These are phyloP conservation scores for Platycheirus albimanus DNA, from an alignment of 2,888 invertebrate genomes.

Conservation along the genomic window DNA sequence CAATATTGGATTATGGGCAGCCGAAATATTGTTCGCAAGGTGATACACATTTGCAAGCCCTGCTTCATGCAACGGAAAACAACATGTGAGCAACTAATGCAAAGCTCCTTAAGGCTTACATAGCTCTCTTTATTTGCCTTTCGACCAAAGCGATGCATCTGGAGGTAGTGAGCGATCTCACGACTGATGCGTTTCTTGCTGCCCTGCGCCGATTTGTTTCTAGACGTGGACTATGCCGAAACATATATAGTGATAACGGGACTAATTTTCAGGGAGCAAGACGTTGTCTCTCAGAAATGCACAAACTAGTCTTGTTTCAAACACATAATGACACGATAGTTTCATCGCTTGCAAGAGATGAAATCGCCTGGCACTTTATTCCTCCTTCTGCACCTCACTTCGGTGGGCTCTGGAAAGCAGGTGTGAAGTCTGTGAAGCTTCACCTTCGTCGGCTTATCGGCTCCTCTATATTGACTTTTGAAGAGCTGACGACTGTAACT, in stretches of 20 bases:
- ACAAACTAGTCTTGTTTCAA: not conserved
- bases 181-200: conserved; percentile 3
- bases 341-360: not conserved
- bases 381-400: not conserved
- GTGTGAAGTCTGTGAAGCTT: not conserved
- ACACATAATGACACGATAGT: not conserved
- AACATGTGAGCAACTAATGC: conserved; percentile 43
- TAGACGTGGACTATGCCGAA: not conserved
- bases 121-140: not conserved
- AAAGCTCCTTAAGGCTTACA: conserved; percentile 3
- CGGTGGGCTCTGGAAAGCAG: not conserved
- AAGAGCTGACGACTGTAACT: conserved; percentile 18
- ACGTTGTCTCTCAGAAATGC: conserved; percentile 7
- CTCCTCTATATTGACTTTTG: conserved; percentile 26
- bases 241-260: not conserved
- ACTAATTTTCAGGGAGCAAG: not conserved
- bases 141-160: conserved; percentile 7
- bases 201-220: conserved; percentile 2
- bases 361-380: not conserved
- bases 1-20: conserved; percentile 9
- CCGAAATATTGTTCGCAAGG: conserved; percentile 4
- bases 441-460: not conserved
- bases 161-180: conserved; percentile 8
- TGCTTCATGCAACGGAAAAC: conserved; percentile 41
- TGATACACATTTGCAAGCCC: not conserved